Conservation (phyloP, 1,140 invertebrate genomes). For the Stenopsyche tienmushanensis region DNA sequence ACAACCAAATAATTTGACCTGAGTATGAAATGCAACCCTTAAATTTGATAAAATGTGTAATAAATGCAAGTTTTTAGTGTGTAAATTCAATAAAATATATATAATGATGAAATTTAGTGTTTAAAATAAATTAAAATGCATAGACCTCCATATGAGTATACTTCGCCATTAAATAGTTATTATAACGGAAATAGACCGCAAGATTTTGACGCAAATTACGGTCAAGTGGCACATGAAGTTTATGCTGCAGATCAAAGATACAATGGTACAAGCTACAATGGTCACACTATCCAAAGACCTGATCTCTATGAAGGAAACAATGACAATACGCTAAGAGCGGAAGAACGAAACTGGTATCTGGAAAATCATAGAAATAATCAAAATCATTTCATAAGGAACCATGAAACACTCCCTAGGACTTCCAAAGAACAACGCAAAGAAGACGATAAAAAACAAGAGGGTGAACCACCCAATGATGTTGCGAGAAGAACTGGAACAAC, state of each 20-base stretch:
- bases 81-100: too few relatives aligned
- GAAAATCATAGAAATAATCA: slow-evolving; percentile 52
- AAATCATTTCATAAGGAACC: slow-evolving; percentile 27
- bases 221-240: slow-evolving; percentile 27
- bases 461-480: slow-evolving; percentile 44
- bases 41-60: too few relatives aligned
- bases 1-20: too few relatives aligned
- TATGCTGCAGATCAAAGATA: slow-evolving; percentile 28
- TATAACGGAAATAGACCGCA: slow-evolving; percentile 28
- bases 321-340: slow-evolving; percentile 54
- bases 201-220: slow-evolving; percentile 32
- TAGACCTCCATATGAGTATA: slow-evolving; percentile 38
- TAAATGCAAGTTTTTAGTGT: too few relatives aligned
- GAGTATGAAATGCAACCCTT: too few relatives aligned
- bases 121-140: slow-evolving; percentile 40
- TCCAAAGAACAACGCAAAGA: slow-evolving; percentile 40
- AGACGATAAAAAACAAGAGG: slow-evolving; percentile 55
- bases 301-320: slow-evolving; percentile 53
- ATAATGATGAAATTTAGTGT: too few relatives aligned
- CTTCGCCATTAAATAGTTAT: slow-evolving; percentile 36
- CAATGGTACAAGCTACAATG: slow-evolving; percentile 21
- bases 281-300: slow-evolving; percentile 24
- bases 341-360: slow-evolving; percentile 56
- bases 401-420: slow-evolving; percentile 38
- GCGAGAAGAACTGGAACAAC: slow-evolving; percentile 47